Conservation (phyloP, 2,797 vertebrate genomes). For the Bryconaethiops microstoma region DNA sequence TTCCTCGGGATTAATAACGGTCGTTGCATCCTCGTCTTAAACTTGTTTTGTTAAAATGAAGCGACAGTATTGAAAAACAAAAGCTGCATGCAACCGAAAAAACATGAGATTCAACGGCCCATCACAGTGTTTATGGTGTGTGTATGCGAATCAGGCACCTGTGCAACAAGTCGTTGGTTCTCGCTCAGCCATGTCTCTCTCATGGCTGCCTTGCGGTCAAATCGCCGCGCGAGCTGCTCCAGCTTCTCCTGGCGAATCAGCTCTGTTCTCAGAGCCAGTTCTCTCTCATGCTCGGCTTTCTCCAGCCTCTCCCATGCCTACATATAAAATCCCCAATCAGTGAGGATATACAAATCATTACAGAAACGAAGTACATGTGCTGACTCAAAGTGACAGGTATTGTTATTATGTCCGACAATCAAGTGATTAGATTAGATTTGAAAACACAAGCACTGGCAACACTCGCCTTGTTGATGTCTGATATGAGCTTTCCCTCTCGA, state of each 20-base stretch:
- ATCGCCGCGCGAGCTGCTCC: conserved; percentile 93
- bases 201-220: conserved; percentile 95
- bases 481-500: conserved; percentile 91
- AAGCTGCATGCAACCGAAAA: conserved; percentile 73
- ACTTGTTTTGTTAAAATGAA: no score
- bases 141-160: conserved; percentile 82
- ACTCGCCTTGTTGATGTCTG: conserved; percentile 95
- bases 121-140: conserved; percentile 73
- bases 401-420: background rate
- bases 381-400: background rate
- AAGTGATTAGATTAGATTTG: background rate
- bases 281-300: conserved; percentile 91
- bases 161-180: conserved; percentile 94
- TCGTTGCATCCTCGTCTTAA: no score
- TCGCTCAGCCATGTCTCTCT: conserved; percentile 95
- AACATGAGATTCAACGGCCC: conserved; percentile 82
- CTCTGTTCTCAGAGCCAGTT: conserved; percentile 91
- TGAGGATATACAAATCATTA: background rate
- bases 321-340: background rate
- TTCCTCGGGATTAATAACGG: no score
- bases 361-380: background rate
- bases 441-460: conserved; percentile 54
- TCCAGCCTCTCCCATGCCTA: conserved; percentile 96
- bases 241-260: conserved; percentile 98
- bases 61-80: no score